phyloP scores from a whole-genome alignment of 1,140 invertebrate species.

The Pseudomyrmex cubaensis region DNA sequence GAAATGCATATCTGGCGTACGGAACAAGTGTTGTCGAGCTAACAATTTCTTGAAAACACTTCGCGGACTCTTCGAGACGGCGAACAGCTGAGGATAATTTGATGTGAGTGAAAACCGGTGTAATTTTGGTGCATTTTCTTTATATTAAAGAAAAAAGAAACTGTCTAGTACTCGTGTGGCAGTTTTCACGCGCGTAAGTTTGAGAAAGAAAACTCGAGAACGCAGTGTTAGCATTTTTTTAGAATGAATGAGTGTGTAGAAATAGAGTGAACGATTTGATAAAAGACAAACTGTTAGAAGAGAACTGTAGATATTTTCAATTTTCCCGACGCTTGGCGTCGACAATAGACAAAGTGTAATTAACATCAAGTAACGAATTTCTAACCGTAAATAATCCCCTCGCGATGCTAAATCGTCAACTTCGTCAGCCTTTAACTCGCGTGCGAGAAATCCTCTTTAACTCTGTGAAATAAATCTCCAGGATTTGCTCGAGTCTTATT shows the following conservation, averaged over 20 bases:
- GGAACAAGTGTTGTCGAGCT: neutral
- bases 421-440: neutral
- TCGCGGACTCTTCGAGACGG: constrained; percentile 18
- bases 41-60: neutral
- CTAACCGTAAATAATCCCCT: neutral
- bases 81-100: constrained; percentile 10
- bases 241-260: neutral
- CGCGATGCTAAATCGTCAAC: neutral
- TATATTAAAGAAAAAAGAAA: neutral
- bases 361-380: constrained; percentile 9
- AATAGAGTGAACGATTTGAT: too few species aligned
- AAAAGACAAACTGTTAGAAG: too few species aligned
- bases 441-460: neutral
- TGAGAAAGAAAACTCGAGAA: neutral
- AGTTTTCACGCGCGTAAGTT: neutral
- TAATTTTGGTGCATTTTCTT: neutral
- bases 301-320: neutral
- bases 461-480: neutral
- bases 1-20: neutral
- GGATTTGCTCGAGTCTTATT: neutral
- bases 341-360: neutral
- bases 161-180: neutral
- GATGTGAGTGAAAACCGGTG: neutral
- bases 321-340: neutral
- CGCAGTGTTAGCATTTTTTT: neutral